Conservation (phyloP, 1,140 invertebrate genomes). For the Zaprionus camerounensis region DNA sequence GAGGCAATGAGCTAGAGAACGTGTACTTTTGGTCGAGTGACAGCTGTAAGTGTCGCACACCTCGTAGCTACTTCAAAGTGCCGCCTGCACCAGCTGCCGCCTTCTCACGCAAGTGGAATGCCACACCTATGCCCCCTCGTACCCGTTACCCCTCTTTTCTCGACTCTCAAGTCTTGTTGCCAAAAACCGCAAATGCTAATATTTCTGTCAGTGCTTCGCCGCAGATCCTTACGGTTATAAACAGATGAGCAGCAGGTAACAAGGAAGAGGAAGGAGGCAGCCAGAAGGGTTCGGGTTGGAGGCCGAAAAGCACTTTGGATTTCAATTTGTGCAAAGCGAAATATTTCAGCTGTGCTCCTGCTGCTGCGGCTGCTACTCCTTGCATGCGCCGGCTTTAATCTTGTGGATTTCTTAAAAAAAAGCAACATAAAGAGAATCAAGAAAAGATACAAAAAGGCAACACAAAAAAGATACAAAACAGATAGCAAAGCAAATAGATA, state of each 20-base stretch:
- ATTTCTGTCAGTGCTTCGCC: constrained; percentile 73
- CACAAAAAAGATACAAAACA: constrained; percentile 19
- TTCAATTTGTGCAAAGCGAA: constrained; percentile 80
- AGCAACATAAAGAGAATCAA: background rate
- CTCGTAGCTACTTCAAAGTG: constrained; percentile 12
- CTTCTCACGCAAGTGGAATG: constrained; percentile 47
- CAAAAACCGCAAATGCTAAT: constrained; percentile 76
- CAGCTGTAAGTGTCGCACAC: constrained; percentile 29
- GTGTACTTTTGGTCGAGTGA: constrained; percentile 14
- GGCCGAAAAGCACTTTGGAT: constrained; percentile 78
- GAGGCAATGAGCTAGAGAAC: no score
- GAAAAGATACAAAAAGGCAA: constrained; percentile 13
- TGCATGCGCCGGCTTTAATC: constrained; percentile 70
- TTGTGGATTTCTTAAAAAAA: constrained; percentile 69
- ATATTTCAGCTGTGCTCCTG: constrained; percentile 79
- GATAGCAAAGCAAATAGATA: constrained; percentile 75
- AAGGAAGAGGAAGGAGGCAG: background rate
- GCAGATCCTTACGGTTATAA: constrained; percentile 11
- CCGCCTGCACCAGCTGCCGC: constrained; percentile 60
- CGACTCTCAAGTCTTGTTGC: constrained; percentile 16
- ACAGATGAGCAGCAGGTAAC: background rate
- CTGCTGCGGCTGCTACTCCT: background rate
- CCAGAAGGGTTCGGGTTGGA: constrained; percentile 33
- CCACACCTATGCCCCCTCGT: background rate
- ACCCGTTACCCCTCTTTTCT: background rate